Evolutionary conservation across 2,888 invertebrate genomes (phyloP).

Genomic region (Dryadula phaetusa): DNA sequence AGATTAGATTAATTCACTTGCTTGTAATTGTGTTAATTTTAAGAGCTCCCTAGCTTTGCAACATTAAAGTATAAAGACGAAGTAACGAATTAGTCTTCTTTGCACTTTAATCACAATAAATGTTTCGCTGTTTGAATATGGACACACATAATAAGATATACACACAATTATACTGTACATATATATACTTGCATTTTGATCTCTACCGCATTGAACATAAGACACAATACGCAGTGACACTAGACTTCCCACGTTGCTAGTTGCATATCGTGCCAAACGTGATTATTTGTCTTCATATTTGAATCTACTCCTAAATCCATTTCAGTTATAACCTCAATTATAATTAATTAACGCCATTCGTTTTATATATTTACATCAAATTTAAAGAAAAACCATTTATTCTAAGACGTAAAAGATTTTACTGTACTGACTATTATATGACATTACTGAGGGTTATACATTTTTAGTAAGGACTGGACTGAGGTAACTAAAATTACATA

Average conservation of each 20-base stretch:
- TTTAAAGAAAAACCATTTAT: not conserved
- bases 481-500: too few species aligned
- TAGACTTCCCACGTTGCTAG: conserved; percentile 63
- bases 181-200: conserved; percentile 23
- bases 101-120: conserved; percentile 27
- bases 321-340: conserved; percentile 34
- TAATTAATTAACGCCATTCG: not conserved
- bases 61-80: conserved; percentile 31
- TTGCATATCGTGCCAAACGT: conserved; percentile 53
- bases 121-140: conserved; percentile 31
- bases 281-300: conserved; percentile 40
- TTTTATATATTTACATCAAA: not conserved
- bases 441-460: too few species aligned
- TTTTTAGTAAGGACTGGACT: too few species aligned
- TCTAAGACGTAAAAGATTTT: not conserved
- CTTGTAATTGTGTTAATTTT: conserved; percentile 26
- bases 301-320: conserved; percentile 39
- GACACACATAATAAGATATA: conserved; percentile 23
- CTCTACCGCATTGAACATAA: conserved; percentile 48
- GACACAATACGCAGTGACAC: conserved; percentile 66
- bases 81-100: conserved; percentile 20
- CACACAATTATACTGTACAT: conserved; percentile 16
- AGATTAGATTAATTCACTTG: conserved; percentile 22
- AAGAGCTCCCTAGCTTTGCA: conserved; percentile 16
- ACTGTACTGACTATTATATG: too few species aligned